Percentiles rank a stretch among this genome's conserved stretches.
Evolutionary conservation across 2,113 vertebrate genomes (phyloP).

Genomic region (Dicerorhinus sumatrensis): DNA sequence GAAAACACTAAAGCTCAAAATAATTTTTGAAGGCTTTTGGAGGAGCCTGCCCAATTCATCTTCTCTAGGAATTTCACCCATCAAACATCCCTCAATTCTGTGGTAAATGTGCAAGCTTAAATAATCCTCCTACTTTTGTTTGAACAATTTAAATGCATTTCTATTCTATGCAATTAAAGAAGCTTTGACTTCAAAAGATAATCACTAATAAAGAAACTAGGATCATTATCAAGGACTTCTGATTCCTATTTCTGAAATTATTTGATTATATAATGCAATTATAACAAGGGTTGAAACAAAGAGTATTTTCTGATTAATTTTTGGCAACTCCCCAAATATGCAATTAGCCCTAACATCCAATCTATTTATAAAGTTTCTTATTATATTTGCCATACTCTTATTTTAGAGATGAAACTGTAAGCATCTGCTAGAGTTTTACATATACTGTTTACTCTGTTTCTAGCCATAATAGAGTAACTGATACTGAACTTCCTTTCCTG

Average conservation of each 20-base stretch:
- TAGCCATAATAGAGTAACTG: background rate
- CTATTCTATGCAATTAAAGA: background rate
- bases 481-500: background rate
- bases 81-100: background rate
- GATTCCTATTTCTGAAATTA: background rate
- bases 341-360: background rate
- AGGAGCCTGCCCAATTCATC: background rate
- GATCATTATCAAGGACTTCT: background rate
- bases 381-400: conserved; percentile 14
- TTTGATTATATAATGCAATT: background rate
- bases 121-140: background rate
- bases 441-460: background rate
- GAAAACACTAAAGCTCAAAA: background rate
- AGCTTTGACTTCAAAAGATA: background rate
- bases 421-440: background rate
- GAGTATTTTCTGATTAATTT: conserved; percentile 15
- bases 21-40: background rate
- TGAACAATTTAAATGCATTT: background rate
- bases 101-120: background rate
- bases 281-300: background rate
- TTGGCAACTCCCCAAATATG: background rate
- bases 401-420: background rate
- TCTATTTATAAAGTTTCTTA: background rate
- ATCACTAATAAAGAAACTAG: background rate
- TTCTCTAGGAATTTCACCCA: conserved; percentile 11